Base-by-base conservation (phyloP, 2,113 vertebrate species). In the Plecturocebus donacophilus region DNA sequence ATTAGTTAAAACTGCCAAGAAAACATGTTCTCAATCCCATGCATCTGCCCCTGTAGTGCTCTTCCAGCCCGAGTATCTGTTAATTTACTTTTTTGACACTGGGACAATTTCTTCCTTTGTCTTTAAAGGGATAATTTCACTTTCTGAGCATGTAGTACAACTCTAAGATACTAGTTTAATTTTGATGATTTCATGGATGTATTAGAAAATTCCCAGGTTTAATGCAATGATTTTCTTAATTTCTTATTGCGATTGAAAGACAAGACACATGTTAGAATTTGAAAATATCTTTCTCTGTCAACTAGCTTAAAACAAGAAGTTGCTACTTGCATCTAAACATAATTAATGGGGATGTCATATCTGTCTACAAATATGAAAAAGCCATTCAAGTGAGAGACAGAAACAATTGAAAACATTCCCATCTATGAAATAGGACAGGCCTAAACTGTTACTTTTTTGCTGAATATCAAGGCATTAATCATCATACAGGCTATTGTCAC, bases 1-100 rank as follows among this genome's bases (percentile, higher is more conserved):
- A 96, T 77, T 80, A 91, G 97, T 88, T 58, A 97, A 95, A 96
- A 96, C 23, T 73, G 42, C 45, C 32, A 6, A 73, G 23, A 95
- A 90, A 85, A 82, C 64, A 87, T 9, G 3, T 35, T 84, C 38
- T 85, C 64, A 79, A 94, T 77, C n/a, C 66, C 47, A 32, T 38
- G 71, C 56, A 21, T 86, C 17, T 92, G 17, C 2, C 56, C 90
- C 52, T 30, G 32, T 40, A 25, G 5, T 45, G 25, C 75, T 92
- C 70, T 75, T 77, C 68, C 61, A 49, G 35, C 10, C 27, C 40
- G 40, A 83, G 52, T 77, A 21, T 64, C 80, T 86, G 20, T 68
- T 81, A 56, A 40, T 80, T 94, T 87, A 52, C 45, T 96, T 93
- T 97, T 32, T 56, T 92, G 40, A 81, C 45, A 92, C 12, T 14